These are phyloP conservation scores for Campoletis sonorensis DNA, from an alignment of 1,140 invertebrate species.

Conservation along the genomic window DNA sequence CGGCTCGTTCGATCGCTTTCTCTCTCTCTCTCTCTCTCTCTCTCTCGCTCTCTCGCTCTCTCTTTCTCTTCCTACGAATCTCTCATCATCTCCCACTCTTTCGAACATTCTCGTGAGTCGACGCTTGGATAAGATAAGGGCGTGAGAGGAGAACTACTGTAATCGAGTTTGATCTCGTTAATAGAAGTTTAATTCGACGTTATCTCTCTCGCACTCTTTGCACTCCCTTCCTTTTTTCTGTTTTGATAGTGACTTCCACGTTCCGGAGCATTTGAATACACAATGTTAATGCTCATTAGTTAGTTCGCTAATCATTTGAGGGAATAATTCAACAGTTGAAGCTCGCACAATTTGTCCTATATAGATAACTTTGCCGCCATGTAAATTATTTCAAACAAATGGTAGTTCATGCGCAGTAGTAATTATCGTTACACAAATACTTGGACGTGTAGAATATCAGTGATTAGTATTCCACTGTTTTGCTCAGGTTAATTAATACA, in stretches of 20 bases:
- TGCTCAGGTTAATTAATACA: too few species aligned
- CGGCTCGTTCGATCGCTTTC: not conserved
- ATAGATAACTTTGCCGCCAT: not conserved
- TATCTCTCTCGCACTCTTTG: not conserved
- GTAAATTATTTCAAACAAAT: too few species aligned
- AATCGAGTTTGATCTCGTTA: constrained; percentile 24
- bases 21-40: not conserved
- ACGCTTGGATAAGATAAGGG: constrained; percentile 10
- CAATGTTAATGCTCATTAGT: constrained; percentile 38
- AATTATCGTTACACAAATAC: too few species aligned
- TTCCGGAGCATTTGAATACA: constrained; percentile 4
- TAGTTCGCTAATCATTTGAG: constrained; percentile 35
- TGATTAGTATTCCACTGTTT: too few species aligned
- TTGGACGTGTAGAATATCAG: too few species aligned
- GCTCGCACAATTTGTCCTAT: not conserved
- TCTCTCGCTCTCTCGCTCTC: not conserved
- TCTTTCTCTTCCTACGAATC: not conserved
- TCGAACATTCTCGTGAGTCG: not conserved
- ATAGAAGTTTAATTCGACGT: constrained; percentile 1
- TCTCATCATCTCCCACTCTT: not conserved
- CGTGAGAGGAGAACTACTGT: constrained; percentile 10
- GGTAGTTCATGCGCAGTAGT: too few species aligned
- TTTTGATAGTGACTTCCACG: not conserved
- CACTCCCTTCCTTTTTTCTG: not conserved
- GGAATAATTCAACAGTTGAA: not conserved